Conservation (phyloP, 1,140 invertebrate genomes). For the Plodia interpunctella region DNA sequence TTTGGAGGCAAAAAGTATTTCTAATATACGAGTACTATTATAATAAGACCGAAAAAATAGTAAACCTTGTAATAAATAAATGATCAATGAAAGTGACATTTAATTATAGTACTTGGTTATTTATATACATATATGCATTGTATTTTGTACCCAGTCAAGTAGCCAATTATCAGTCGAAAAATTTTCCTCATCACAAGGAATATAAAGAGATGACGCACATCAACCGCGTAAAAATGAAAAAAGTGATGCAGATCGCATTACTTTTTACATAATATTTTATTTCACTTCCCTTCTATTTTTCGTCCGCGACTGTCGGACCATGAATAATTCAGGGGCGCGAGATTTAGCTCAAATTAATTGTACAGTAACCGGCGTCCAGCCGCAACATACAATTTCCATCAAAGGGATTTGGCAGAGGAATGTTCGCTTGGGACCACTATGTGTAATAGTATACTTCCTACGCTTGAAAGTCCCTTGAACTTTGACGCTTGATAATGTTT, state of each 20-base stretch:
- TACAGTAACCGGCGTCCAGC: slow-evolving; percentile 32
- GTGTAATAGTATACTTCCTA: slow-evolving; percentile 4
- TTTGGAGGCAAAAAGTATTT: too few species aligned
- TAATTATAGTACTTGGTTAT: too few species aligned
- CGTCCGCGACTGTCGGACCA: slow-evolving; percentile 7
- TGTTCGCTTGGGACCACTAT: slow-evolving; percentile 17
- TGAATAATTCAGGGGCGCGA: slow-evolving; percentile 19
- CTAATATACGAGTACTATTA: too few species aligned
- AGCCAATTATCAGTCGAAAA: too few species aligned
- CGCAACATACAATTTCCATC: slow-evolving; percentile 51
- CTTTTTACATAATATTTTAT: slow-evolving; percentile 8
- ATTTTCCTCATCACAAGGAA: too few species aligned
- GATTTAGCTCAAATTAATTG: slow-evolving; percentile 46
- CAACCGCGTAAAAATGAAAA: neutral
- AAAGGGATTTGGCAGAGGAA: slow-evolving; percentile 36
- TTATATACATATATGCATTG: too few species aligned
- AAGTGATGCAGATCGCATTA: too few species aligned
- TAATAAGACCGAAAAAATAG: too few species aligned
- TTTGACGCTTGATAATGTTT: neutral
- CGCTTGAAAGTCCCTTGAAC: neutral
- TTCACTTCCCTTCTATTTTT: slow-evolving; percentile 13
- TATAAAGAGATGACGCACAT: neutral
- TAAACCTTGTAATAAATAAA: too few species aligned
- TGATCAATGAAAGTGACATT: too few species aligned
- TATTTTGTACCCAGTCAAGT: too few species aligned